Conservation (phyloP, 30 jellyfish, hydroid and myxozoan species). For the Catostylus mosaicus region DNA sequence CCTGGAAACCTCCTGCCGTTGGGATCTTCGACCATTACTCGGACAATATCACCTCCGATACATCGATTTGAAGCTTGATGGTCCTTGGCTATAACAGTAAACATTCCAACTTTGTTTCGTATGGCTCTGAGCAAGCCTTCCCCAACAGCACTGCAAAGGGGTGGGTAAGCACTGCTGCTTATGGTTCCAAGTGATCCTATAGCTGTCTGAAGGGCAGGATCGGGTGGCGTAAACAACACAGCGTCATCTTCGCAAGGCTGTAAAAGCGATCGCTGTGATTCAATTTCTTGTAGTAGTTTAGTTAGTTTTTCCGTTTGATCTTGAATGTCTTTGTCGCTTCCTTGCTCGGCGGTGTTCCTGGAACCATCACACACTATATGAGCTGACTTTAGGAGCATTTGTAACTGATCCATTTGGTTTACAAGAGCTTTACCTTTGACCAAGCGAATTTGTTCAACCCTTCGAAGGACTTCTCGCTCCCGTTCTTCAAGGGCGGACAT, state of each 20-base stretch:
- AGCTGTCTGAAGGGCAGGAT: slow-evolving; percentile 97
- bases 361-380: slow-evolving; percentile 73
- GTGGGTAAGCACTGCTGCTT: slow-evolving; percentile 98
- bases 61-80: slow-evolving; percentile 98
- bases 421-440: slow-evolving; percentile 90
- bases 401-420: slow-evolving; percentile 79
- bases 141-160: slow-evolving; percentile 99
- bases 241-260: slow-evolving; percentile 98
- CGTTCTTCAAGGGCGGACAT: slow-evolving; percentile 96
- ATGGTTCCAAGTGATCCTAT: slow-evolving; percentile 91
- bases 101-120: slow-evolving; percentile 84
- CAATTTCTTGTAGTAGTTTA: slow-evolving; percentile 70
- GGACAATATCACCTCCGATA: slow-evolving; percentile 95
- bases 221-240: slow-evolving; percentile 98
- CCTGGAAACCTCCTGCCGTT: slow-evolving; percentile 85
- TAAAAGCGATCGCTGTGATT: slow-evolving; percentile 54
- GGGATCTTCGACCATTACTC: slow-evolving; percentile 85
- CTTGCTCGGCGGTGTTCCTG: slow-evolving; percentile 60
- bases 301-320: slow-evolving; percentile 49
- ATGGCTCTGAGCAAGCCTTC: slow-evolving; percentile 96
- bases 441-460: slow-evolving; percentile 91
- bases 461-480: slow-evolving; percentile 86
- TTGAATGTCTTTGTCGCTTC: slow-evolving; percentile 52
- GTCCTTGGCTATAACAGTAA: slow-evolving; percentile 96
- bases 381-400: slow-evolving; percentile 40